These are phyloP conservation scores for Cylas formicarius DNA, from an alignment of 1,140 invertebrate species.

Conservation along the genomic window DNA sequence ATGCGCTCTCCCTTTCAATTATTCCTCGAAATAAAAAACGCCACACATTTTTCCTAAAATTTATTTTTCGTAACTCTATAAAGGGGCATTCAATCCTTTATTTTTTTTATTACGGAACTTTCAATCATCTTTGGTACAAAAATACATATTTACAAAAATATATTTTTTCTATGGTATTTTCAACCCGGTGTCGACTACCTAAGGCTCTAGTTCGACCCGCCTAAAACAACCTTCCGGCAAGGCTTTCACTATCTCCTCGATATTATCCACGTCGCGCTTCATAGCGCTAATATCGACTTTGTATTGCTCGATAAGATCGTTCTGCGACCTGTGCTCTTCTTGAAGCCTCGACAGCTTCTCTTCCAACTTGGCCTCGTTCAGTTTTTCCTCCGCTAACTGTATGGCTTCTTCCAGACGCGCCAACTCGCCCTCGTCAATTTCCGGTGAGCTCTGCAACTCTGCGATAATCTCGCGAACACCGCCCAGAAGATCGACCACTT, in stretches of 20 bases:
- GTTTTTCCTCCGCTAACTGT: constrained; percentile 62
- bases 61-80: too few species aligned
- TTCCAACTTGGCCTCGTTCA: constrained; percentile 66
- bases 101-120: too few species aligned
- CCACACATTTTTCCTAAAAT: too few species aligned
- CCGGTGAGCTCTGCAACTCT: constrained; percentile 66
- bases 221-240: constrained; percentile 72
- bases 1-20: too few species aligned
- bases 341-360: constrained; percentile 62
- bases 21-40: too few species aligned
- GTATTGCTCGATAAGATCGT: constrained; percentile 72
- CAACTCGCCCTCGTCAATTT: constrained; percentile 62
- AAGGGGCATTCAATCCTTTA: too few species aligned
- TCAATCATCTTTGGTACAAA: constrained; percentile 13
- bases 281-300: constrained; percentile 68
- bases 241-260: constrained; percentile 71
- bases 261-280: constrained; percentile 72
- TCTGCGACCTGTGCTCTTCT: constrained; percentile 66
- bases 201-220: constrained; percentile 23
- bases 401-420: constrained; percentile 67
- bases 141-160: not conserved
- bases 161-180: too few species aligned
- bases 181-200: too few species aligned
- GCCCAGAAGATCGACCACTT: constrained; percentile 70
- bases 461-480: constrained; percentile 72